Evolutionary conservation across 1,140 invertebrate species (phyloP), one percentile per base, ranked within the genome.

Genomic region (Trichomalopsis sarcophagae): DNA sequence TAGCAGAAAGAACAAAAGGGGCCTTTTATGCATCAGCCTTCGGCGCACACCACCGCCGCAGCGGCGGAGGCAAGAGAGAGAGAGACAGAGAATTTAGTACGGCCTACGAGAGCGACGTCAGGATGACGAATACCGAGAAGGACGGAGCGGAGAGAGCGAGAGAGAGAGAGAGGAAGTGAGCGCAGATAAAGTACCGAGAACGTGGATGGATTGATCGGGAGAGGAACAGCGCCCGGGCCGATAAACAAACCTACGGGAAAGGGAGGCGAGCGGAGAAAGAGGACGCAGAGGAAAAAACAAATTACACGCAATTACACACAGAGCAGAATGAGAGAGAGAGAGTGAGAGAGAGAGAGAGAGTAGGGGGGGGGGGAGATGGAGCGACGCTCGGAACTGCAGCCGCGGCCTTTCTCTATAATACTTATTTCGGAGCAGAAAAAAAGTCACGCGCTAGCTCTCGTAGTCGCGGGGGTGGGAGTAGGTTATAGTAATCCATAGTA

Each of bases 41-140:
- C 47, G 50, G 6, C 30, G 36, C 9, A 76, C 44, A 76, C n/a
- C 40, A 62, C 17, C 55, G 55, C 55, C 17, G 55, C 55, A 62
- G 17, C 21, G 55, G 55, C 55, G 17, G 68, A 44, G 40, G 73
- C 17, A 11, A 74, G 33, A 40, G 27, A 4, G 33, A 40, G 73
- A 74, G 33, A 21, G 73, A 44, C 13, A 21, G 44, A 82, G 68
- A 21, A 62, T 62, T n/a, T 62, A n/a, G 55, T 50, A 50, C 14
- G n/a, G 55, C 36, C 47, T 27, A 14, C 27, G 62, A 69, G 33
- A 44, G n/a, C 40, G 75, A 84, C 77, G 81, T 83, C 71, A 86
- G 85, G 76, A 86, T 86, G 85, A 86, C 85, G 81, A 86, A 86
- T 83, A 80, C 76, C 33, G 62, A 71, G 80, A 79, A 86, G 81